Evolutionary conservation across 2,888 invertebrate genomes (phyloP), one percentile per base, ranked within the genome.

Genomic region (Erebia palarica): DNA sequence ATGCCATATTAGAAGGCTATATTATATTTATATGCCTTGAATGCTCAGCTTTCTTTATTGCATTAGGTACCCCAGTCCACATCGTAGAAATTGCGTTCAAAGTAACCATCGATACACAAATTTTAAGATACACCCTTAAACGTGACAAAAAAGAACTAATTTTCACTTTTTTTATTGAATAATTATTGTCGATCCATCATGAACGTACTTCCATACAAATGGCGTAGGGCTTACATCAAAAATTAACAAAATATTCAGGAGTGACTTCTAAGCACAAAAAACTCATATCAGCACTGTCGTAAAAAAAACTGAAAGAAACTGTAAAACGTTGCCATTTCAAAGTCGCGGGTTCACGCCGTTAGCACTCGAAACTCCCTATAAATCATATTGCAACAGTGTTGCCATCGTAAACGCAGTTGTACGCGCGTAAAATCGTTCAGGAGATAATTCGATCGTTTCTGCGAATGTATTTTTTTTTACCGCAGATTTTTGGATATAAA

Each of bases 391-490:
- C 84, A 84, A 84, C 84, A 84, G 77, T 84, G 84, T 84, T 80
- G 83, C 78, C 75, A 71, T 82, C 83, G 80, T 84, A 84, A 84
- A 84, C 70, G 72, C 77, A 75, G 77, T 70, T 75, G 77, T 75
- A 72, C 77, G 73, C 75, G 79, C 87, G 85, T 87, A 88, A 87
- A 89, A 86, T 81, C 84, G 81, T 82, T 82, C 80, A 76, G 80
- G 77, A 83, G 88, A 88, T 89, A 87, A 88, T 88, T 87, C 88
- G 88, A 89, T 89, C 82, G 86, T 73, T 89, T 88, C 88, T 75
- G 76, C 80, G 89, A 88, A 88, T 81, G 80, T 78, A 80, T 82
- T 84, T 79, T 78, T 81, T 75, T 58, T 58, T 44, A 21, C 18
- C 51, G 60, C 53, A 53, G 36, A 36, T 58, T 66, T 55, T 65